Percentiles rank a stretch among this genome's conserved stretches.
Conservation (phyloP, 1,140 invertebrate species). For the Drosophila kepulauana region DNA sequence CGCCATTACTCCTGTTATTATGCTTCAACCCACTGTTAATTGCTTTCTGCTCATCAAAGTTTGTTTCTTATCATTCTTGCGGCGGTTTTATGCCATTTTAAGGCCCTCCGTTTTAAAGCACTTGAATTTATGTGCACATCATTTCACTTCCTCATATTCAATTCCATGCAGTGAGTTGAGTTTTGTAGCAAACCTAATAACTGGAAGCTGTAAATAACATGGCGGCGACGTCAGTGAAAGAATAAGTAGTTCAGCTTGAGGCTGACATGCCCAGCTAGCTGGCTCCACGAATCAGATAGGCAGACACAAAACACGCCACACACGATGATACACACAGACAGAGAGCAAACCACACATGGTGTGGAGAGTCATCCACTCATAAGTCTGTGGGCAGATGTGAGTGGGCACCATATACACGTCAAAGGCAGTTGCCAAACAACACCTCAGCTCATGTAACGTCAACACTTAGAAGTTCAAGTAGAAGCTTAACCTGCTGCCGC, state of each 20-base stretch:
- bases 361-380: conserved; percentile 46
- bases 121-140: conserved; percentile 49
- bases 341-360: not conserved
- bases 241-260: conserved; percentile 33
- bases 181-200: conserved; percentile 56
- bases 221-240: conserved; percentile 40
- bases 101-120: conserved; percentile 30
- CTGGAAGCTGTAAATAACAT: conserved; percentile 47
- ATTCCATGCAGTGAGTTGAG: conserved; percentile 15
- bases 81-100: not conserved
- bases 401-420: conserved; percentile 55
- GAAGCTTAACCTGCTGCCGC: conserved; percentile 76
- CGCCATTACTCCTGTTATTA: not conserved
- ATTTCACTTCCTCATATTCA: conserved; percentile 48
- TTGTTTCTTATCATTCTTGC: not conserved
- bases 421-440: conserved; percentile 78
- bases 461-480: conserved; percentile 79
- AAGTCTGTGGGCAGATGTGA: conserved; percentile 45
- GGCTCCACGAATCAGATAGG: conserved; percentile 14
- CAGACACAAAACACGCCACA: conserved; percentile 28
- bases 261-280: conserved; percentile 29
- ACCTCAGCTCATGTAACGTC: conserved; percentile 74
- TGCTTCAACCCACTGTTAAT: conserved; percentile 45
- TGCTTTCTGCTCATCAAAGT: conserved; percentile 42
- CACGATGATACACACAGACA: conserved; percentile 4